Evolutionary conservation across 2,113 vertebrate genomes (phyloP), one percentile per base, ranked within the genome.

Genomic region (Ictalurus punctatus): DNA sequence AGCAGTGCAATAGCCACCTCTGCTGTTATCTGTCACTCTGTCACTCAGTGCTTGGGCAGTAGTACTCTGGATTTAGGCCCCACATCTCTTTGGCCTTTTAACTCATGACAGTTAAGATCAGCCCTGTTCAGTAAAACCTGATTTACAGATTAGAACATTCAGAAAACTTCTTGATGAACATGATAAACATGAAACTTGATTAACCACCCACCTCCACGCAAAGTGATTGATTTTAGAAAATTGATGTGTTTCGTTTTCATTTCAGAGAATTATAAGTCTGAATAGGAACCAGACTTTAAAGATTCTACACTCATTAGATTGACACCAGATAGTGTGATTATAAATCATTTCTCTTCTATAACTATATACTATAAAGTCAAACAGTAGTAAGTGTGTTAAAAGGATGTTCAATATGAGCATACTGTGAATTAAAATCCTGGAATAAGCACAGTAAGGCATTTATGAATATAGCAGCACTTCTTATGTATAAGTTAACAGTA

Each of bases 1-100:
- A 85, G 44, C 88, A 84, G 83, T 89, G 83, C 88, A 90, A 79
- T 69, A 74, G 90, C 84, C 61, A 85, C 30, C 86, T 67, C 74
- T 85, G 82, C 81, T 89, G 88, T 88, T 90, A 88, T 92, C 90
- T 90, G 84, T 94, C 91, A 90, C 30, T 92, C 90, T 90, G 83
- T 94, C 91, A 90, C 37, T 91, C 73, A 88, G 12, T 56, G 82
- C 27, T 76, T 54, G 30, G 25, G 61, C 17, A n/a, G 73, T 63
- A 59, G 19, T 14, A 23, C 76, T 59, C 61, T 83, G 30, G 34
- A 58, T 78, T 52, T 84, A 78, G 78, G 21, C 44, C 69, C 78
- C n/a, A 54, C 44, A 83, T 69, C 19, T 78, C 84, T 21, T 58
- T 76, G 23, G 44, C 30, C 56, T 74, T 85, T 85, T 81, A 81